phyloP scores from a whole-genome alignment of 35 echinoderm and acorn worm genomes.

The Ophioderma brevispina region DNA sequence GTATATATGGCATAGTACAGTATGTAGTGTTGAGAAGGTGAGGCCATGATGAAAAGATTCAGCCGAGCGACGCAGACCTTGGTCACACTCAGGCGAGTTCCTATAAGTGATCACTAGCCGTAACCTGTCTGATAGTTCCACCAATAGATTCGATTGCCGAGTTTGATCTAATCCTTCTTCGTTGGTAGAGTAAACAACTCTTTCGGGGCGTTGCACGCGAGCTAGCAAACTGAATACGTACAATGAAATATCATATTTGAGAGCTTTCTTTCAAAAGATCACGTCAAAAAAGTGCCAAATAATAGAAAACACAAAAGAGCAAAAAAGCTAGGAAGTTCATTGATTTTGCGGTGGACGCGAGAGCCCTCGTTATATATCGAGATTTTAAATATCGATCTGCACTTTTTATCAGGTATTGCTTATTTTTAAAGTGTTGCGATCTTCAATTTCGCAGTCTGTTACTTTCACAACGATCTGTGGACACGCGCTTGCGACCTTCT shows the following conservation, averaged over 20 bases:
- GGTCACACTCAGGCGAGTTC: neutral
- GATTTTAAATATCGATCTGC: neutral
- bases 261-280: neutral
- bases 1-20: neutral
- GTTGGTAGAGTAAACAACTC: neutral
- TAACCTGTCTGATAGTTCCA: neutral
- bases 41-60: neutral
- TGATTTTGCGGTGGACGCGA: neutral
- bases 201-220: neutral
- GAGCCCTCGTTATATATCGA: neutral
- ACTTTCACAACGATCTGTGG: neutral
- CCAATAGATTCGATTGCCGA: neutral
- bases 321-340: neutral
- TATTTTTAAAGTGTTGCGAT: neutral
- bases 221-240: neutral
- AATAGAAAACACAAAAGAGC: neutral
- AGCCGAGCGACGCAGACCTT: neutral
- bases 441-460: neutral
- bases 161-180: neutral
- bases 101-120: neutral
- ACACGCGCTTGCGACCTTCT: neutral
- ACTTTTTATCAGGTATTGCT: neutral
- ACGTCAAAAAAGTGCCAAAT: neutral
- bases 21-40: neutral
- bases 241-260: neutral